Evolutionary conservation across 2,797 vertebrate species (phyloP).

Genomic region (Philypnodon macrostomus): DNA sequence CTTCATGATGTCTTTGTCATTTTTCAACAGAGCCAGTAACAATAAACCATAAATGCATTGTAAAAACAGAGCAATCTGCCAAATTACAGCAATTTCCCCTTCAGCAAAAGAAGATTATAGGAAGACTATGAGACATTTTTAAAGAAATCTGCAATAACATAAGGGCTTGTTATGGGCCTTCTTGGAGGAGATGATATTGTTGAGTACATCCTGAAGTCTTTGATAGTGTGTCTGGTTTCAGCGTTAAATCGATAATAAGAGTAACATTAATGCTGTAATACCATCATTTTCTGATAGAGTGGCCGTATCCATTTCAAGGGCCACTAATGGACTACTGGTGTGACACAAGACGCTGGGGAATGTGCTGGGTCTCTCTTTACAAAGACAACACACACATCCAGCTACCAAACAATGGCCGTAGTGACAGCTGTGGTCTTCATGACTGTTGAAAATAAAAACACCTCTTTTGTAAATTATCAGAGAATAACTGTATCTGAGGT

Average conservation of each 20-base stretch:
- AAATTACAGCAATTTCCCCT: conserved; percentile 24
- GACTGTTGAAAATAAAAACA: conserved; percentile 27
- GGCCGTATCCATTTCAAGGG: conserved; percentile 61
- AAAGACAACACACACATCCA: conserved; percentile 28
- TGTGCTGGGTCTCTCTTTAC: conserved; percentile 49
- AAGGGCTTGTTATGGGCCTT: conserved; percentile 39
- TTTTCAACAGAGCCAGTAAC: conserved; percentile 13
- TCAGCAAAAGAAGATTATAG: conserved; percentile 35
- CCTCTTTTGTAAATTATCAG: conserved; percentile 5
- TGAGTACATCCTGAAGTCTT: conserved; percentile 43
- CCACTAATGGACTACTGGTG: conserved; percentile 52
- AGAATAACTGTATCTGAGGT: conserved; percentile 9
- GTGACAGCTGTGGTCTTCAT: conserved; percentile 26
- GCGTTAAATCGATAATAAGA: conserved; percentile 50
- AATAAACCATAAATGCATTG: conserved; percentile 23
- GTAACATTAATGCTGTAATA: conserved; percentile 51
- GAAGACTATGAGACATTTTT: conserved; percentile 33
- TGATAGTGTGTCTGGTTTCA: conserved; percentile 66
- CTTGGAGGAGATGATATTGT: conserved; percentile 26
- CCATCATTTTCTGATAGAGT: conserved; percentile 43
- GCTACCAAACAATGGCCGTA: conserved; percentile 24
- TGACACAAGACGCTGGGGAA: conserved; percentile 45
- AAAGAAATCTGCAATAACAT: conserved; percentile 37
- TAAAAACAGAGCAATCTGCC: conserved; percentile 34
- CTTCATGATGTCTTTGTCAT: conserved; percentile 13